These are phyloP conservation scores for Epizoanthus ramosus DNA, from an alignment of 92 coral and sea anemone species.

Conservation along the genomic window DNA sequence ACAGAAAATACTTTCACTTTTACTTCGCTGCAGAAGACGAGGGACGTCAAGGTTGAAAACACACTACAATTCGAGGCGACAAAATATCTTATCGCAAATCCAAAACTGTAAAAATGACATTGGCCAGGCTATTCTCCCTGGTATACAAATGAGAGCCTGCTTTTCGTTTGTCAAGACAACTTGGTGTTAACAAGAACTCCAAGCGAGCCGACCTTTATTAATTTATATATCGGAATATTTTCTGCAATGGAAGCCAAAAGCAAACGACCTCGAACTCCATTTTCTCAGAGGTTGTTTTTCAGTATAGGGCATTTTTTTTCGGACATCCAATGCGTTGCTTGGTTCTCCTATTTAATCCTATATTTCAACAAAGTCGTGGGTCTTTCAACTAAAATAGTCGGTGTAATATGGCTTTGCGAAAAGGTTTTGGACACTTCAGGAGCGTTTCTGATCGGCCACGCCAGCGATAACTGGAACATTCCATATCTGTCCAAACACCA, in stretches of 20 bases:
- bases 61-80: too few species aligned
- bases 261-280: constrained; percentile 60
- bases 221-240: not conserved
- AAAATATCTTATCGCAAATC: not conserved
- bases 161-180: too few species aligned
- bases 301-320: constrained; percentile 75
- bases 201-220: not conserved
- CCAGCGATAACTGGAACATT: constrained; percentile 53
- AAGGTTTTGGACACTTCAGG: constrained; percentile 51
- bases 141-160: too few species aligned
- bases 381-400: constrained; percentile 65
- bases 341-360: constrained; percentile 61
- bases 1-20: not conserved
- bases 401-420: constrained; percentile 66
- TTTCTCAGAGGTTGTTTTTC: constrained; percentile 58
- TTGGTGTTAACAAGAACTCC: too few species aligned
- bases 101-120: too few species aligned
- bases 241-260: not conserved
- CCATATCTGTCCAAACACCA: constrained; percentile 59
- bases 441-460: constrained; percentile 56
- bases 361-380: constrained; percentile 80
- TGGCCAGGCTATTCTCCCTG: too few species aligned
- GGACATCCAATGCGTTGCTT: constrained; percentile 59
- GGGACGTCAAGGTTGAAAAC: not conserved
- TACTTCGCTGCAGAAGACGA: not conserved